Percentiles rank a stretch among this genome's conserved stretches.
Evolutionary conservation across 2,888 invertebrate species (phyloP).

Genomic region (Polydrusus tereticollis): DNA sequence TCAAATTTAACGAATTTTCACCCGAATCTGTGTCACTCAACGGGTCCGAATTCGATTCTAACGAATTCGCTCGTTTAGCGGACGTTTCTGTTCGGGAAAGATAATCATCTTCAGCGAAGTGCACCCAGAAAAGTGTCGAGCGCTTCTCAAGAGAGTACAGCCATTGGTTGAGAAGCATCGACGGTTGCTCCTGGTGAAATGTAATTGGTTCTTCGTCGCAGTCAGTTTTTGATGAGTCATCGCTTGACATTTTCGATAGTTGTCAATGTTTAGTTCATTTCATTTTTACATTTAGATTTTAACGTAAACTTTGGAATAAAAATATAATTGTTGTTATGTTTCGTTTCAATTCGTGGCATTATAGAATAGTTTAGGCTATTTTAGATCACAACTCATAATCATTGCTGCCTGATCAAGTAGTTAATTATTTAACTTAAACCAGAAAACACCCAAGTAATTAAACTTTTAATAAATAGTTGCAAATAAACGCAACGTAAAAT

Average conservation of each 20-base stretch:
- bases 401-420: too few species aligned
- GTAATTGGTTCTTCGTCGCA: constrained; percentile 35
- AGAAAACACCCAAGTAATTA: too few species aligned
- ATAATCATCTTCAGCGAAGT: constrained; percentile 59
- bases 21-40: constrained; percentile 55
- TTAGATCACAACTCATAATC: too few species aligned
- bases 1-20: constrained; percentile 37
- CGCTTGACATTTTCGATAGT: constrained; percentile 20
- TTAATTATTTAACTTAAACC: too few species aligned
- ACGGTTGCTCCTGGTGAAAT: constrained; percentile 30
- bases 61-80: constrained; percentile 57
- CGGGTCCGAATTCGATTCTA: constrained; percentile 58
- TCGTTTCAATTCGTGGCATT: not conserved
- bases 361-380: too few species aligned
- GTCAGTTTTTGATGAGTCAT: constrained; percentile 18
- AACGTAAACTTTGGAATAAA: not conserved
- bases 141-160: constrained; percentile 63
- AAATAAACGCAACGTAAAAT: too few species aligned
- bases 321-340: constrained; percentile 9
- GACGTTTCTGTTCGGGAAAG: constrained; percentile 50
- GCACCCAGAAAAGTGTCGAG: constrained; percentile 64
- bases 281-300: not conserved
- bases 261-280: not conserved
- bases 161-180: constrained; percentile 62
- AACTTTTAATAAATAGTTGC: too few species aligned